Percentiles rank a stretch among this genome's conserved stretches.
phyloP scores from a whole-genome alignment of 2,113 vertebrate genomes.

The Nibea coibor region DNA sequence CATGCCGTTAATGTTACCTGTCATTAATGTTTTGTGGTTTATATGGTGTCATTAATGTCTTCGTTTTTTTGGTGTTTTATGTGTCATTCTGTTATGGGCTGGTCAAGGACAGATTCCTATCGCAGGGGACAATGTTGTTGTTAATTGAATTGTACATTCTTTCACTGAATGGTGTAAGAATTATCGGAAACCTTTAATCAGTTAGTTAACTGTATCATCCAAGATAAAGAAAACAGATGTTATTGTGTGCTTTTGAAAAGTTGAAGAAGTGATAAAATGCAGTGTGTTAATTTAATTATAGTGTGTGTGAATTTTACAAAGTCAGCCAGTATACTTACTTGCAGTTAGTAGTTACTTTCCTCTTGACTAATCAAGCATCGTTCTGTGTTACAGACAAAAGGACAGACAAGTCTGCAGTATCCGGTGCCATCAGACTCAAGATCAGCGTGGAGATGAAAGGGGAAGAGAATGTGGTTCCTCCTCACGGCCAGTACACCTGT shows the following conservation, averaged over 20 bases:
- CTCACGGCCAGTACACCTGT: conserved; percentile 98
- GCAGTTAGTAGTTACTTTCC: neutral
- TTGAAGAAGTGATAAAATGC: neutral
- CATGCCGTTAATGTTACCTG: conserved; percentile 9
- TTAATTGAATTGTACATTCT: neutral
- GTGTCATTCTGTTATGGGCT: conserved; percentile 1
- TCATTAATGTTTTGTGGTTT: neutral
- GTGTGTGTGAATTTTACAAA: neutral
- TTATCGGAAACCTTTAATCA: neutral
- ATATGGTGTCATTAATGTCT: conserved; percentile 8
- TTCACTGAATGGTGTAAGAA: neutral
- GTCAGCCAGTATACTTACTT: neutral
- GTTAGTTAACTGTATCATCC: neutral
- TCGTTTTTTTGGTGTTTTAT: conserved; percentile 17
- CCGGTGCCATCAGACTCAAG: conserved; percentile 95
- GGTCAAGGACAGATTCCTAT: conserved; percentile 7
- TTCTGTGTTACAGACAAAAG: conserved; percentile 88
- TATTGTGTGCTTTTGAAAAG: neutral
- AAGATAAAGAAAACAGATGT: neutral
- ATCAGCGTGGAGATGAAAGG: conserved; percentile 98
- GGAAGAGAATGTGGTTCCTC: conserved; percentile 96
- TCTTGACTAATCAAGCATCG: neutral
- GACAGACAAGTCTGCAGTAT: conserved; percentile 97
- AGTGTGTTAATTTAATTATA: neutral
- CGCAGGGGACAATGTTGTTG: neutral